A percentile compares a stretch with the other conserved stretches of the same genome.
Conservation (phyloP, 1,140 invertebrate genomes). For the Heliconius melpomene region DNA sequence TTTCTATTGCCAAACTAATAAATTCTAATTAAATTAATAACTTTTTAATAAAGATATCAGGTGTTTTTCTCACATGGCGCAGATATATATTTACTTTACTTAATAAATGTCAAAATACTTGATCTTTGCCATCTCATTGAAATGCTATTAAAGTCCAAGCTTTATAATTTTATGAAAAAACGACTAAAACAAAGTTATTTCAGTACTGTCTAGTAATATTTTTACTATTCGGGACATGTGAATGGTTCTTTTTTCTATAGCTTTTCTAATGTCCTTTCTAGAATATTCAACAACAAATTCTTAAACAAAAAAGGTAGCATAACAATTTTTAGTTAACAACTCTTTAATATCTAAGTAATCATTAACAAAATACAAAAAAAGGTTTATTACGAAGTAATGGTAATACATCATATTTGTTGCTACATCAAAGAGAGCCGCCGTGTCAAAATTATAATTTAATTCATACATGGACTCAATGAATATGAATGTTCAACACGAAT, state of each 20-base stretch:
- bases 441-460: slow-evolving; percentile 37
- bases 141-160: neutral
- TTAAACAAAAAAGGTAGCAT: neutral
- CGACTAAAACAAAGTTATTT: neutral
- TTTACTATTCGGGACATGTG: too few relatives aligned
- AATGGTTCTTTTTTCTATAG: too few relatives aligned
- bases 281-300: neutral
- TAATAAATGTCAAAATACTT: slow-evolving; percentile 1
- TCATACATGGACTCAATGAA: slow-evolving; percentile 29
- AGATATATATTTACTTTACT: neutral
- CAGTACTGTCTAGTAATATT: too few relatives aligned
- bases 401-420: slow-evolving; percentile 23
- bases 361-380: neutral
- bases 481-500: slow-evolving; percentile 34
- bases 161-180: neutral
- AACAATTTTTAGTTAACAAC: neutral
- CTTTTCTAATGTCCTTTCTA: too few relatives aligned
- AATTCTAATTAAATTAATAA: neutral
- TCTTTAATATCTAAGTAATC: neutral
- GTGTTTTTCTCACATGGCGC: neutral
- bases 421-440: slow-evolving; percentile 23
- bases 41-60: neutral
- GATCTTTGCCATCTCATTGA: slow-evolving; percentile 1
- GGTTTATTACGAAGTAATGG: slow-evolving; percentile 11
- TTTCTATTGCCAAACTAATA: neutral